Evolutionary conservation across 2,113 vertebrate genomes (phyloP), one percentile per base, ranked within the genome.

Genomic region (Xenopus borealis): DNA sequence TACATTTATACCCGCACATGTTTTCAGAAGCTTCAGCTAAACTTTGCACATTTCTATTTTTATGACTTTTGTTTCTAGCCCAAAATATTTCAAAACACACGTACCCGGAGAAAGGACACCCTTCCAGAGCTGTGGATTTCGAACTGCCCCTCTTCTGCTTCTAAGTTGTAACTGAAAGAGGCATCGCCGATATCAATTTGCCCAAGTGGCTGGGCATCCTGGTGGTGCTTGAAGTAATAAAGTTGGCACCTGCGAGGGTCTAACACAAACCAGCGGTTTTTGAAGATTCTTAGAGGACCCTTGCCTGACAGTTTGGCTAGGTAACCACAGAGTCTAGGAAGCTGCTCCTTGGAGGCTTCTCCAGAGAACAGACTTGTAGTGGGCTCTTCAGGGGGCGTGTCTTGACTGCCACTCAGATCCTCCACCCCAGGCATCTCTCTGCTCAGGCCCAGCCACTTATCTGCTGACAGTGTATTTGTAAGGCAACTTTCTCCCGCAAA

Each of bases 211-310:
- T 95, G 78, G 10, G 91, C 88, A 81, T 99, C 96, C 75, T 95
- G 94, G 10, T 93, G 93, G 61, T 89, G 92, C 89, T 94, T 96
- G 86, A 97, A 99, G 87, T 95, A 98, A 82, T 95, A 97, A 83
- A 99, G 91, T 75, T 89, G 94, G 87, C 96, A 98, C 75, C 93
- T 92, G 72, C 94, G 91, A 1, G 94, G 89, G 71, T 98, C 97
- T 79, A 95, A 95, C 67, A 96, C 93, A 84, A 97, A 98, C 97
- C 97, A 99, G 80, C 95, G 89, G 79, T 83, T 92, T 85, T 94
- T 96, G 91, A 92, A 98, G 19, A 94, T 93, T 57, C 94, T 91
- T 72, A 98, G 83, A 3, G 95, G 96, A 62, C 97, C 97, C 83
- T 95, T 95, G n/a, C 95, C 94, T 8, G 92, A 91, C 75, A 97